These are phyloP conservation scores for Bombycilla garrulus DNA, from an alignment of 2,113 vertebrate genomes.

Conservation along the genomic window DNA sequence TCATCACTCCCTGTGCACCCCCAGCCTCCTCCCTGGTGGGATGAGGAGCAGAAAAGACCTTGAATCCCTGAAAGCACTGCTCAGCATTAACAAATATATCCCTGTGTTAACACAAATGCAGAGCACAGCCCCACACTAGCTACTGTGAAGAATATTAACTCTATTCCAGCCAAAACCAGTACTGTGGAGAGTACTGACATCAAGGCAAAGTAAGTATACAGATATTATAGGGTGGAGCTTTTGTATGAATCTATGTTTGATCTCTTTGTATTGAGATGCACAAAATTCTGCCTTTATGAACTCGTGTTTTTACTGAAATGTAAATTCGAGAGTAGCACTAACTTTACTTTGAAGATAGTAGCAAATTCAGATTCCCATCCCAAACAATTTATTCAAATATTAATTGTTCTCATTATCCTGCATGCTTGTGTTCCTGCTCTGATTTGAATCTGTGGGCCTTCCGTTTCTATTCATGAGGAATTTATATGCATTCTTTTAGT, in stretches of 20 bases:
- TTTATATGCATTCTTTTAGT: background rate
- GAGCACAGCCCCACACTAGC: background rate
- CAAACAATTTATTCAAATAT: background rate
- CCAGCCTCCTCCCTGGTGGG: background rate
- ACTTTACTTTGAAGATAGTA: background rate
- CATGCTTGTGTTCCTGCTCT: background rate
- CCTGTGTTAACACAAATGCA: background rate
- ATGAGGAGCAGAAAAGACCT: background rate
- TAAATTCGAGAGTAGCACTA: background rate
- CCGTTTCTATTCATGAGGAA: background rate
- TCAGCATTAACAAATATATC: background rate
- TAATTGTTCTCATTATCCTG: background rate
- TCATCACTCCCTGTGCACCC: background rate
- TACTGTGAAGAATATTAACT: background rate
- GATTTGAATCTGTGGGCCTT: background rate
- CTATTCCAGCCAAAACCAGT: background rate
- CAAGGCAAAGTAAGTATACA: background rate
- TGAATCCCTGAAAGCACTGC: background rate
- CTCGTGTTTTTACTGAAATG: background rate
- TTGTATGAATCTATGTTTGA: background rate
- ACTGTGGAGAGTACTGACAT: background rate
- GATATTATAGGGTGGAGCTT: background rate
- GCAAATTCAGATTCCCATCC: background rate
- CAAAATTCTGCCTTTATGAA: background rate
- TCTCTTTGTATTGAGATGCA: background rate